These are phyloP conservation scores for Hystrix brachyura DNA, from an alignment of 2,113 vertebrate species.

Conservation along the genomic window DNA sequence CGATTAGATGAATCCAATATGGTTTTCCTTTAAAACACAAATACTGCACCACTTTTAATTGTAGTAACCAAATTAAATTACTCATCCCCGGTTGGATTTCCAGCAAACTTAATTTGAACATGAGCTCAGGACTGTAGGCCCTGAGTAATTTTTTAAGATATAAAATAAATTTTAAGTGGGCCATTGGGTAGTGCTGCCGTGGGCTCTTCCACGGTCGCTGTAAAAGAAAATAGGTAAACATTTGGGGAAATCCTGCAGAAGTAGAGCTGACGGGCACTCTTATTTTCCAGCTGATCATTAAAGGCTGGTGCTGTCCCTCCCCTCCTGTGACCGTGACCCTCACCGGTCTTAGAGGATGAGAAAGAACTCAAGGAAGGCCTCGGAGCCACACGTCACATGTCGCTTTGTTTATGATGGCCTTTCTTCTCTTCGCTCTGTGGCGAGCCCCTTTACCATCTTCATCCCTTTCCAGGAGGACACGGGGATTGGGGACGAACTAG, in stretches of 20 bases:
- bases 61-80: slow-evolving; percentile 82
- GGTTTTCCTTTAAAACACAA: slow-evolving; percentile 82
- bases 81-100: slow-evolving; percentile 81
- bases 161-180: not conserved
- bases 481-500: not conserved
- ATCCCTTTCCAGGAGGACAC: not conserved
- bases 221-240: slow-evolving; percentile 43
- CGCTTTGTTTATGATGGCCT: not conserved
- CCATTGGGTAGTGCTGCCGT: not conserved
- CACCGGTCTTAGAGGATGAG: not conserved
- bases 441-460: not conserved
- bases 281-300: not conserved
- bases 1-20: slow-evolving; percentile 76
- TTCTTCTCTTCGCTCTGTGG: not conserved
- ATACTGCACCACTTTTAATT: slow-evolving; percentile 84
- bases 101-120: slow-evolving; percentile 74
- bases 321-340: not conserved
- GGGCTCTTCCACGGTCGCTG: not conserved
- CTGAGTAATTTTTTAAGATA: slow-evolving; percentile 73
- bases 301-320: not conserved
- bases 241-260: not conserved
- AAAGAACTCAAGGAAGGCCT: not conserved
- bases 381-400: not conserved
- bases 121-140: slow-evolving; percentile 66
- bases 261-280: not conserved